Base-by-base conservation (phyloP, 2,888 invertebrate species). In the Pterostichus niger region DNA sequence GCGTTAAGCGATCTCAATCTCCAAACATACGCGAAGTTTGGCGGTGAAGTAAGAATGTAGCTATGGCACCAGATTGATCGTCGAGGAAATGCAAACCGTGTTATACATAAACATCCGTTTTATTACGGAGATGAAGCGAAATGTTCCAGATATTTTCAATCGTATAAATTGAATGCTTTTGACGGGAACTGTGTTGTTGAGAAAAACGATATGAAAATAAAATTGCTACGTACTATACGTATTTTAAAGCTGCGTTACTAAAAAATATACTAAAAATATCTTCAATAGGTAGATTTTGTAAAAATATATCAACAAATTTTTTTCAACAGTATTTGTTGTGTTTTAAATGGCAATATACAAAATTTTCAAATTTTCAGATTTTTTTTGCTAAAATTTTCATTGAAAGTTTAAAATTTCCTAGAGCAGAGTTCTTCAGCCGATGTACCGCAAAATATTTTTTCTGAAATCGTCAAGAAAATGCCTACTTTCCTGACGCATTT, bases 81-180 rank as follows among this genome's bases (percentile, higher is more conserved):
- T n/a, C 17, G n/a, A 71, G 68, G 68, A 71, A 71, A 71, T 44
- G 68, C 68, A 71, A 71, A 71, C 68, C 68, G 15, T 71, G 68
- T 71, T 71, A 71, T 31, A 71, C 68, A 71, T 71, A 71, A 71
- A 71, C 68, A 71, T 71, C 68, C 68, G 68, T 71, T 71, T 71
- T 71, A 71, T 71, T 71, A 71, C 68, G 44, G 68, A 71, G 44
- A 71, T 46, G 68, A 44, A 71, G 68, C 40, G 44, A 71, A 71
- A 71, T 71, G 68, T 31, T 44, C 68, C 44, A 44, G 68, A 71
- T 71, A 71, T 44, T 71, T 71, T 71, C 68, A 71, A 71, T 71
- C 44, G 40, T 71, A 71, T 17, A 71, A 40, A 71, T 44, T 71
- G 68, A 40, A 71, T 71, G 68, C 68, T 44, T 71, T 71, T 71